phyloP scores from a whole-genome alignment of 2,113 vertebrate species.

The Periophthalmus modestus region DNA sequence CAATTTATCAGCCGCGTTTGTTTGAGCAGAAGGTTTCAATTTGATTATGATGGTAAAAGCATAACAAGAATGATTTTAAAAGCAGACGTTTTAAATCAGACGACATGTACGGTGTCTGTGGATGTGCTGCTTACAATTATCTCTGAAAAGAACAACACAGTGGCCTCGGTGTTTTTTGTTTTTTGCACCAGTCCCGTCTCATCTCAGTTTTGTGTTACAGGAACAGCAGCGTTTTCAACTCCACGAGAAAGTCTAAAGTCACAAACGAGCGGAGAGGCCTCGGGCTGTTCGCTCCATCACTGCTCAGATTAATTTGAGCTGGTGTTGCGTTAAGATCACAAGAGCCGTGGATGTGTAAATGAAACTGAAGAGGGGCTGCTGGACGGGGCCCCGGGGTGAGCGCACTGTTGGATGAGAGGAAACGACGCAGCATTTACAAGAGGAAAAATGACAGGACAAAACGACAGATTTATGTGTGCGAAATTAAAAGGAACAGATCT shows the following conservation, averaged over 20 bases:
- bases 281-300: constrained; percentile 67
- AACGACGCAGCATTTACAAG: constrained; percentile 54
- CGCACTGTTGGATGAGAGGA: constrained; percentile 46
- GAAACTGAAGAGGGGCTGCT: constrained; percentile 48
- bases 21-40: constrained; percentile 61
- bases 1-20: constrained; percentile 70
- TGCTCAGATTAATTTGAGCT: constrained; percentile 72
- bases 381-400: constrained; percentile 48
- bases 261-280: constrained; percentile 71
- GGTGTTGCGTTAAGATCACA: constrained; percentile 73
- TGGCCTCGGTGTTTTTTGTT: too few relatives aligned
- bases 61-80: not conserved
- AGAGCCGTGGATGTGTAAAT: constrained; percentile 44
- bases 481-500: constrained; percentile 19
- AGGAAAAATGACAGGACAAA: constrained; percentile 34
- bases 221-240: constrained; percentile 58
- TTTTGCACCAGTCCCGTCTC: constrained; percentile 69
- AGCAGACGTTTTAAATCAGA: not conserved
- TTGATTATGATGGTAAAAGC: constrained; percentile 34
- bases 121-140: constrained; percentile 12
- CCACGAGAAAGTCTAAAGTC: constrained; percentile 71
- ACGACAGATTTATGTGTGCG: constrained; percentile 36
- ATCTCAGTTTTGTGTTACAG: constrained; percentile 70
- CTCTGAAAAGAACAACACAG: constrained; percentile 56
- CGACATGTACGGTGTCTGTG: constrained; percentile 8